Evolutionary conservation across 2,113 vertebrate species (phyloP), one percentile per base, ranked within the genome.

Genomic region (Greenwoodochromis staneri): DNA sequence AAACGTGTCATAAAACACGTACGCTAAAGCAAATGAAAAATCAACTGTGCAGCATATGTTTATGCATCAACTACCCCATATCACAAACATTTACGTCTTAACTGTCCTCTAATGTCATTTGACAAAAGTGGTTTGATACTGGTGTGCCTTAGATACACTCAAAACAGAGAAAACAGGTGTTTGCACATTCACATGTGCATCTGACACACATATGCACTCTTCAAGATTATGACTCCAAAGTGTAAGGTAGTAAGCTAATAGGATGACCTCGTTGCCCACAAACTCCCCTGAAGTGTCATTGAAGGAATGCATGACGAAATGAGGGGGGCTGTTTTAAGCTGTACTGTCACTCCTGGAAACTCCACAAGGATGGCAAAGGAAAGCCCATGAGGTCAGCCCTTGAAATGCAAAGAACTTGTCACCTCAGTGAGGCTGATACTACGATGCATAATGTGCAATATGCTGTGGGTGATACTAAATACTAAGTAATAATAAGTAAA

Each of bases 151-250:
- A 85, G 8, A 81, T 45, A 29, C 16, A 51, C 91, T 91, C 24
- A 92, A 91, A 95, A 96, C 92, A 95, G 90, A 94, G 40, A 27
- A 13, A 53, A 49, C 54, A 19, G 31, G 42, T 53, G 82, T 83
- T 90, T 87, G 40, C 29, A 86, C 63, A 71, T 86, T 90, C 82
- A 76, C 61, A 69, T 69, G 21, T 34, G 61, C 34, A 21, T 38
- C 19, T 66, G 61, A 66, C 61, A 66, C 61, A 66, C 61, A 66
- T 21, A 66, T 38, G 61, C 61, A 66, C 61, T 38, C 61, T 38
- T 38, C 10, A 38, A 38, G 61, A 66, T 66, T 66, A 38, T 66
- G 61, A 66, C 61, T 87, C 38, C 40, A 21, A 9, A 27, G 59
- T 45, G 24, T 36, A 42, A 6, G 16, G 11, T 27, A 27, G 24